Base-by-base conservation (phyloP, 1,140 invertebrate species). In the Eumeta japonica region DNA sequence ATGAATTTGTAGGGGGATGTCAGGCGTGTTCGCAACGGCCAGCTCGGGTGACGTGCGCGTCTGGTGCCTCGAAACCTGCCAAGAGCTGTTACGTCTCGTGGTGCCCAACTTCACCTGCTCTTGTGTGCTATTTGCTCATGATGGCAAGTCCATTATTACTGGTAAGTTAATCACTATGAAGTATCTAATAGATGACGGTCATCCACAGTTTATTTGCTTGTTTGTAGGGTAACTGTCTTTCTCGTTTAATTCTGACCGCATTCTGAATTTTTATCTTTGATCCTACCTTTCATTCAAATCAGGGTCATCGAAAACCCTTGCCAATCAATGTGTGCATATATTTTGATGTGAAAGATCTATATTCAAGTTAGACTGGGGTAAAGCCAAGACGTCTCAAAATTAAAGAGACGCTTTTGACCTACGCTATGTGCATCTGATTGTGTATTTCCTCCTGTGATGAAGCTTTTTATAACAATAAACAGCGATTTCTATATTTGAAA, bases 71-170 rank as follows among this genome's bases (percentile, higher is more conserved):
- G 67, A 76, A 15, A 84, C 82, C 1, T 84, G 84, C 40, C 83
- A 85, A 55, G 92, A 95, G 77, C 65, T 93, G 33, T 76, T 93
- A 1, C 78, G 92, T 19, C 90, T 94, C 37, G 81, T 81, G 39
- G 85, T 95, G 2, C 83, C 85, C 3, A 95, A 95, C 73, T 92
- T 93, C 60, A 83, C 83, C 7, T 95, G 91, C 55, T 85, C 88
- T 10, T 79, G 82, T 29, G 61, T 95, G 10, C 78, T 82, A 7
- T 91, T 95, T 59, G 76, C 86, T 1, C 73, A 79, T 19, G 87
- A 94, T 64, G 92, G 92, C 27, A 84, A 83, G 53, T 83, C 81
- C 34, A 85, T 94, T 45, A 72, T 92, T 15, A 83, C 84, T 9
- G 88, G 86, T 87, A 58, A 55, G 51, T 50, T 24, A 24, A n/a